Conservation (phyloP, 1,140 invertebrate species). For the Bombus sibiricus region DNA sequence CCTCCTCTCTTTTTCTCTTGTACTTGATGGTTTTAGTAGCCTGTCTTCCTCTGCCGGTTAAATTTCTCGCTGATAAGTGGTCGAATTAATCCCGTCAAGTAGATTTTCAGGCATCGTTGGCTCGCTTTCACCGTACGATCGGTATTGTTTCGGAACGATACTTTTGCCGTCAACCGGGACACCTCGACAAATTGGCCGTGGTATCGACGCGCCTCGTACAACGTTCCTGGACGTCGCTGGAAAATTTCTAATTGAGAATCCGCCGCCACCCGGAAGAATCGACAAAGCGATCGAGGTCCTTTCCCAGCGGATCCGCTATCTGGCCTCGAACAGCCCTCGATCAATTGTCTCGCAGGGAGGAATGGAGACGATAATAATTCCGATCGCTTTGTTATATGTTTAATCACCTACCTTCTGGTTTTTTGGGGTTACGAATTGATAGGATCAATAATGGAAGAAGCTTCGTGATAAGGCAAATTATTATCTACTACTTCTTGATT, state of each 20-base stretch:
- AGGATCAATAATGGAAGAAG: background rate
- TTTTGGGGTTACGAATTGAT: background rate
- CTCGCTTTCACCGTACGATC: constrained; percentile 18
- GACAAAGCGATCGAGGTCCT: background rate
- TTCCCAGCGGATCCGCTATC: background rate
- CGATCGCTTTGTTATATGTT: background rate
- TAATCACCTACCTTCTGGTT: background rate
- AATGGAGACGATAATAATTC: background rate
- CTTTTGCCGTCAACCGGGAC: background rate
- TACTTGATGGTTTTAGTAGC: background rate
- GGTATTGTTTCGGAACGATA: constrained; percentile 18
- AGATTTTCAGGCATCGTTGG: constrained; percentile 13
- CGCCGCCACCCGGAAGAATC: background rate
- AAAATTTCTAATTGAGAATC: constrained; percentile 22
- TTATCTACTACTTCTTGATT: background rate
- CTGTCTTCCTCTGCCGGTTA: too few relatives aligned
- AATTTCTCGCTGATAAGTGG: constrained; percentile 14
- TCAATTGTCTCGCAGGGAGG: background rate
- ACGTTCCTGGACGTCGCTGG: background rate
- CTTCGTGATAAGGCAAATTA: background rate
- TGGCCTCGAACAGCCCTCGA: background rate
- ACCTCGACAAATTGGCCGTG: background rate
- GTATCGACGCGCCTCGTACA: background rate
- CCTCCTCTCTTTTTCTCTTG: too few relatives aligned
- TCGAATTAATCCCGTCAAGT: constrained; percentile 27